Evolutionary conservation across 1,140 invertebrate species (phyloP).

Genomic region (Pararge aegeria): DNA sequence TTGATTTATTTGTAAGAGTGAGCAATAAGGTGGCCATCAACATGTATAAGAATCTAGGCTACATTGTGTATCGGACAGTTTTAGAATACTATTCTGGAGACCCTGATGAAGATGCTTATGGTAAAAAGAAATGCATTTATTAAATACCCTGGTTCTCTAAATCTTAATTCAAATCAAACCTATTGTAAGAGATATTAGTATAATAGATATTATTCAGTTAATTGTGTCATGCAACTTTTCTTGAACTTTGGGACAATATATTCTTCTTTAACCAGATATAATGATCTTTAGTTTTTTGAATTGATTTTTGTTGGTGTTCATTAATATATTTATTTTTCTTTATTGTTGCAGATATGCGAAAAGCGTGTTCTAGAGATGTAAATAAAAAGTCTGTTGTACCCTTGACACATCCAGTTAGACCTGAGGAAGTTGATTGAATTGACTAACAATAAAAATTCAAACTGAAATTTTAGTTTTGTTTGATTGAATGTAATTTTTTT

Average conservation of each 20-base stretch:
- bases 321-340: conserved; percentile 16
- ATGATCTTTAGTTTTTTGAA: too few relatives aligned
- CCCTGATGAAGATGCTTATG: conserved; percentile 99
- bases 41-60: conserved; percentile 98
- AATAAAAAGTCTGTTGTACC: conserved; percentile 97
- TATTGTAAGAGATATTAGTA: too few relatives aligned
- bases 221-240: too few relatives aligned
- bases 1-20: conserved; percentile 99
- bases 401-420: conserved; percentile 94
- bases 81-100: conserved; percentile 98
- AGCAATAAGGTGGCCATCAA: conserved; percentile 98
- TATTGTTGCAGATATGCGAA: conserved; percentile 94
- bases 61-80: conserved; percentile 97
- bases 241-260: too few relatives aligned
- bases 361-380: conserved; percentile 95
- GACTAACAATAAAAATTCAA: conserved; percentile 4
- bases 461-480: conserved; percentile 3
- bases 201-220: too few relatives aligned
- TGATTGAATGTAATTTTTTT: neutral
- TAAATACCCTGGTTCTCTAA: too few relatives aligned
- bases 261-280: too few relatives aligned
- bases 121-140: conserved; percentile 71
- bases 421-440: conserved; percentile 95
- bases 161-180: too few relatives aligned
- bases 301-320: too few relatives aligned